These are phyloP conservation scores for Planiliza haematocheilus DNA, from an alignment of 2,113 vertebrate species.

Conservation along the genomic window DNA sequence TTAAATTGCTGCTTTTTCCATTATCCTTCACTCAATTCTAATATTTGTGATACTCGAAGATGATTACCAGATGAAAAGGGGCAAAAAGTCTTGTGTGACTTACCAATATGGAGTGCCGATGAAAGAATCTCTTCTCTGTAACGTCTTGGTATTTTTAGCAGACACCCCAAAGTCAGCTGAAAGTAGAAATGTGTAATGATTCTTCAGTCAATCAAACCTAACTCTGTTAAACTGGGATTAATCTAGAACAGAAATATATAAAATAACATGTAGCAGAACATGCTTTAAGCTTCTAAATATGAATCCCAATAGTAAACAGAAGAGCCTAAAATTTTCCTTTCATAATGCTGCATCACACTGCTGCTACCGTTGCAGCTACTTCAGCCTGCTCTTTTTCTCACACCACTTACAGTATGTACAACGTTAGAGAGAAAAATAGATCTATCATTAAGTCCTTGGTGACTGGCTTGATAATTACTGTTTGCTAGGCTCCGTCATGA, in stretches of 20 bases:
- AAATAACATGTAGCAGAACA: not conserved
- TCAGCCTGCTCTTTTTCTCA: constrained; percentile 13
- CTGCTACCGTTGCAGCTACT: constrained; percentile 30
- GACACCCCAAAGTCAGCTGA: constrained; percentile 99
- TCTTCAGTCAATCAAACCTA: constrained; percentile 38
- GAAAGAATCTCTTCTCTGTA: constrained; percentile 98
- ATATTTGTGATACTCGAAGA: constrained; percentile 2
- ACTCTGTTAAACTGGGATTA: not conserved
- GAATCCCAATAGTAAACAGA: not conserved
- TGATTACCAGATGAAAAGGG: constrained; percentile 27
- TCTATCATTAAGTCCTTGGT: constrained; percentile 59
- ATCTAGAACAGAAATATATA: not conserved
- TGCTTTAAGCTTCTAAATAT: constrained; percentile 18
- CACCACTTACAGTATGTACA: constrained; percentile 27
- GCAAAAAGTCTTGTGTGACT: constrained; percentile 77
- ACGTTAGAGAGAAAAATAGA: constrained; percentile 37
- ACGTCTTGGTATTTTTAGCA: constrained; percentile 97
- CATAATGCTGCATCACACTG: not conserved
- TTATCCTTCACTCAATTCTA: constrained; percentile 4
- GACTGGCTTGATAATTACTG: constrained; percentile 66
- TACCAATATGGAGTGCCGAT: constrained; percentile 99
- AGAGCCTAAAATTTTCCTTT: not conserved
- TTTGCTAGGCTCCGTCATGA: constrained; percentile 57
- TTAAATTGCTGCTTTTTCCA: constrained; percentile 3
- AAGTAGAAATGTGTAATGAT: constrained; percentile 74